Evolutionary conservation across 2,797 vertebrate genomes (phyloP).

Genomic region (Pristis pectinata): DNA sequence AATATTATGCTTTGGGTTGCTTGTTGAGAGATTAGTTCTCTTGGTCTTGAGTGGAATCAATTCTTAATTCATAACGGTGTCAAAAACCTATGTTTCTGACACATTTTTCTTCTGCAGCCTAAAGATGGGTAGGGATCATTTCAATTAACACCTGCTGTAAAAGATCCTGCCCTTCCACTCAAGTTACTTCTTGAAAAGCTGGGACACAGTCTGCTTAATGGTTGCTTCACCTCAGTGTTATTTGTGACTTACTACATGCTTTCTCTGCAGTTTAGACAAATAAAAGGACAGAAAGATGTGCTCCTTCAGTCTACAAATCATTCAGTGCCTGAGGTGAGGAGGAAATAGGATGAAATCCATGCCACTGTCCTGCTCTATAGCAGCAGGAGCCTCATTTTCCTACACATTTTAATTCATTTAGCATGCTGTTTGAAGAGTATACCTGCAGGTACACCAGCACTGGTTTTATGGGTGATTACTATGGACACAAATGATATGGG

Average conservation of each 20-base stretch:
- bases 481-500: background rate
- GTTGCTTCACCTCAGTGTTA: background rate
- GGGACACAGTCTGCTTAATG: background rate
- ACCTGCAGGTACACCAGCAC: too few relatives aligned
- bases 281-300: background rate
- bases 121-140: background rate
- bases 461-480: background rate
- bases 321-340: background rate
- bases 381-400: background rate
- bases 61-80: background rate
- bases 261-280: background rate
- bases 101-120: too few relatives aligned
- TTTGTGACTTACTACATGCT: background rate
- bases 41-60: background rate
- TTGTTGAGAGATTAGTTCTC: background rate
- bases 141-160: slow-evolving; percentile 14
- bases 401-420: background rate
- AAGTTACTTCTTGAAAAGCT: background rate
- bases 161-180: slow-evolving; percentile 13
- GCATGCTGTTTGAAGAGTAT: background rate
- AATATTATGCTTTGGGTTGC: background rate
- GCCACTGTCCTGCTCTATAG: background rate
- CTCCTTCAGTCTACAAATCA: background rate
- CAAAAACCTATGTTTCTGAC: background rate
- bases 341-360: background rate